Percentiles rank a stretch among this genome's conserved stretches.
phyloP scores from a whole-genome alignment of 2,113 vertebrate genomes.

The Takifugu bimaculatus region DNA sequence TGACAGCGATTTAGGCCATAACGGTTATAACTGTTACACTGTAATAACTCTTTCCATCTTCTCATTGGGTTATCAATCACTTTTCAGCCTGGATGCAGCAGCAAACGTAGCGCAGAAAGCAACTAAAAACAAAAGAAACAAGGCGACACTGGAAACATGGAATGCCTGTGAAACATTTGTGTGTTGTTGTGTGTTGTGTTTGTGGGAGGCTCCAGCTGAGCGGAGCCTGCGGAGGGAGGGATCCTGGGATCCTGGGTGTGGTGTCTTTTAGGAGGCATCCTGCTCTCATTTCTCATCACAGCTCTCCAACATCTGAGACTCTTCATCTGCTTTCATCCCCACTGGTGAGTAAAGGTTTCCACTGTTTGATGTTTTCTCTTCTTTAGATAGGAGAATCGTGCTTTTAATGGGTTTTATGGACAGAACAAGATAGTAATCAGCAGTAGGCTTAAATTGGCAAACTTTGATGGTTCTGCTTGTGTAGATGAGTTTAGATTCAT shows the following conservation, averaged over 20 bases:
- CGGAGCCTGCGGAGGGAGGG: constrained; percentile 24
- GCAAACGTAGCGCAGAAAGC: no score
- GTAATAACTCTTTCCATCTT: no score
- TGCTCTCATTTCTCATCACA: constrained; percentile 26
- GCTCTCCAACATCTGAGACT: constrained; percentile 5
- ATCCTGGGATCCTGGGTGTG: constrained; percentile 53
- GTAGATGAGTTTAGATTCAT: background rate
- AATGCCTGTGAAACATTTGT: no score
- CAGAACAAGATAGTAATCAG: no score
- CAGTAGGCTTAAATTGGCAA: background rate
- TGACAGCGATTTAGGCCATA: no score
- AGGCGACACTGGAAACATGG: no score
- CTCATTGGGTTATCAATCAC: no score
- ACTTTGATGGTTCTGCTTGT: background rate
- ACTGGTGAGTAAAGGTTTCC: constrained; percentile 44
- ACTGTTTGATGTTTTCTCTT: background rate
- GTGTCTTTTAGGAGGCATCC: constrained; percentile 51
- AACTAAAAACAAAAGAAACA: no score
- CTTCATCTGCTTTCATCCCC: constrained; percentile 10
- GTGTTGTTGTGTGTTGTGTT: background rate
- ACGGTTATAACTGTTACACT: no score
- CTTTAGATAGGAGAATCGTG: background rate
- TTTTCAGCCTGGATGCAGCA: no score
- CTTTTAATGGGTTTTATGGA: background rate
- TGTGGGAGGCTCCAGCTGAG: constrained; percentile 32